phyloP scores from a whole-genome alignment of 30 jellyfish, hydroid and myxozoan genomes.

The Phacellophora camtschatica region DNA sequence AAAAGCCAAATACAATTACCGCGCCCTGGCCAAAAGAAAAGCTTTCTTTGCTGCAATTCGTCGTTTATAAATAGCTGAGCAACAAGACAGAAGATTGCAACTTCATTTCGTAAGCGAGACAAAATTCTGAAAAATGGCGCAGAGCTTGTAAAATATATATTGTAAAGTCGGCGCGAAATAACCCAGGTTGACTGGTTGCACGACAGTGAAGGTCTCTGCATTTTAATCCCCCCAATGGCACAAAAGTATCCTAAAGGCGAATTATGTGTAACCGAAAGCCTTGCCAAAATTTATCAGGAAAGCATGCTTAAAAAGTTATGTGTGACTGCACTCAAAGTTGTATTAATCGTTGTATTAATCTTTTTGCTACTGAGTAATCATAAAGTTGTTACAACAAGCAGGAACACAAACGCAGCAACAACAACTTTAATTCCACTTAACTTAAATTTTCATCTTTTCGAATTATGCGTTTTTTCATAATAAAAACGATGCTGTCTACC shows the following conservation, averaged over 20 bases:
- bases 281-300: background rate
- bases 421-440: too few species aligned
- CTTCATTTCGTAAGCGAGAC: conserved; percentile 12
- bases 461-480: too few species aligned
- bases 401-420: too few species aligned
- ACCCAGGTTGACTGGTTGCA: background rate
- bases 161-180: conserved; percentile 26
- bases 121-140: conserved; percentile 22
- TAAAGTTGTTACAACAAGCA: too few species aligned
- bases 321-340: conserved; percentile 3
- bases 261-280: background rate
- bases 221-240: background rate
- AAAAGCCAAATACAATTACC: background rate
- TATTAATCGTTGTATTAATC: too few species aligned
- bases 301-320: background rate
- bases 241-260: conserved; percentile 7
- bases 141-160: background rate
- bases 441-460: too few species aligned
- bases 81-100: conserved; percentile 18
- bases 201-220: background rate
- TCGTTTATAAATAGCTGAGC: conserved; percentile 4
- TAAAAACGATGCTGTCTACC: too few species aligned
- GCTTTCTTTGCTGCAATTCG: conserved; percentile 21
- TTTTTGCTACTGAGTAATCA: too few species aligned
- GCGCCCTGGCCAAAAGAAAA: conserved; percentile 23